phyloP scores from a whole-genome alignment of 2,888 invertebrate genomes.

The Andrena hattorfiana region DNA sequence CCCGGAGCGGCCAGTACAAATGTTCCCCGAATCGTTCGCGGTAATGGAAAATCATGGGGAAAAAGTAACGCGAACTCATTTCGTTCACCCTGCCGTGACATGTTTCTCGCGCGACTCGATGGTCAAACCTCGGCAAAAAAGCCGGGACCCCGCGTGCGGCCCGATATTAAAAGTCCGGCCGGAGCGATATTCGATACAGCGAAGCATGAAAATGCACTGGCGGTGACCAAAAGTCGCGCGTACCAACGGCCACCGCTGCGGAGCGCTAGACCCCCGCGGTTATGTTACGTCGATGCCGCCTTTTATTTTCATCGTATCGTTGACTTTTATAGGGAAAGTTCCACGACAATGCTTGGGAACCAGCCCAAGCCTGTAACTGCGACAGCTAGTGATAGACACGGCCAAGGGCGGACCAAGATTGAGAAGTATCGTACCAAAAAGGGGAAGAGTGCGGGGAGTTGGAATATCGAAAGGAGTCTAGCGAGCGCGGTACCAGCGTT shows the following conservation, averaged over 20 bases:
- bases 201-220: conserved; percentile 35
- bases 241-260: conserved; percentile 21
- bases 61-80: conserved; percentile 23
- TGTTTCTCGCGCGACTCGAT: conserved; percentile 26
- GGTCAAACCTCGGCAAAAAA: conserved; percentile 14
- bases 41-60: conserved; percentile 42
- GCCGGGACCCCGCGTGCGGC: conserved; percentile 3
- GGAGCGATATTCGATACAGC: conserved; percentile 47
- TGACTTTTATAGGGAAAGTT: conserved; percentile 82
- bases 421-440: conserved; percentile 32
- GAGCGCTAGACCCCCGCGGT: conserved; percentile 36
- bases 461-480: conserved; percentile 17
- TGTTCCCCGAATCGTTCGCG: conserved; percentile 1
- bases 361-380: conserved; percentile 51
- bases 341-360: conserved; percentile 66
- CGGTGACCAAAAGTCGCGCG: conserved; percentile 44
- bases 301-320: conserved; percentile 78
- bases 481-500: conserved; percentile 70
- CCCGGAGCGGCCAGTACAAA: not conserved
- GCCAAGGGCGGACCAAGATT: conserved; percentile 46
- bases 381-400: conserved; percentile 58
- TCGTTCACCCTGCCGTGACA: not conserved
- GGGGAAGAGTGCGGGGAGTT: not conserved
- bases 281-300: conserved; percentile 64
- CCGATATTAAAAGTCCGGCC: conserved; percentile 51